Evolutionary conservation across 2,888 invertebrate genomes (phyloP), one percentile per base, ranked within the genome.

Genomic region (Hemistola chrysoprasaria): DNA sequence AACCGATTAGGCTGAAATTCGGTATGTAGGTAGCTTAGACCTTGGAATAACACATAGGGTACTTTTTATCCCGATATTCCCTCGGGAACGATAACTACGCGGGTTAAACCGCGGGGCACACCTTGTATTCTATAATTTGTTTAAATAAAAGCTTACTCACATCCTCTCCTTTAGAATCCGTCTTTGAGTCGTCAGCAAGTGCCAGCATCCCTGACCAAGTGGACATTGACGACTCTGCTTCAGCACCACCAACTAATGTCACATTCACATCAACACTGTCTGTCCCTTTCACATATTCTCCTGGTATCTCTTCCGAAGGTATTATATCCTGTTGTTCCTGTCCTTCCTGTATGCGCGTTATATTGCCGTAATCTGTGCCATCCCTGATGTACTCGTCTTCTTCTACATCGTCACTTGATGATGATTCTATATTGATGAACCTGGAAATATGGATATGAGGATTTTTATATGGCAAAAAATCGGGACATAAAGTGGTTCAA

Each of bases 341-440:
- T 0, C 72, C 78, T 20, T 79, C 79, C 23, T 81, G 79, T 1
- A 79, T 50, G 8, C 78, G 59, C 5, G 83, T 81, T 1, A 85
- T 75, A 35, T 88, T 76, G 8, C 90, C 88, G 39, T 87, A 88
- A 50, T 88, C 88, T 1, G 83, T 84, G 4, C 88, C 88, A 47
- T 88, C 88, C 1, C 79, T 61, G 7, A 88, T 69, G 50, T 87
- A 88, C 27, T 85, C 88, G 59, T 87, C 84, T 20, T 88, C 87
- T 48, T 92, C 92, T 27, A 91, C 89, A 20, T 92, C 91, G 26
- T 92, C 89, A 22, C 90, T 65, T 8, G 93, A 91, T 62, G 93
- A 93, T 21, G 93, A 93, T 71, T 94, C 93, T 60, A 94, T 93
- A 62, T 92, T 92, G 30, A 93, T 85, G 63, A 93, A 92, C 23